A percentile compares a stretch with the other conserved stretches of the same genome.
phyloP scores from a whole-genome alignment of 2,797 vertebrate species.

The Gallinago stenura region DNA sequence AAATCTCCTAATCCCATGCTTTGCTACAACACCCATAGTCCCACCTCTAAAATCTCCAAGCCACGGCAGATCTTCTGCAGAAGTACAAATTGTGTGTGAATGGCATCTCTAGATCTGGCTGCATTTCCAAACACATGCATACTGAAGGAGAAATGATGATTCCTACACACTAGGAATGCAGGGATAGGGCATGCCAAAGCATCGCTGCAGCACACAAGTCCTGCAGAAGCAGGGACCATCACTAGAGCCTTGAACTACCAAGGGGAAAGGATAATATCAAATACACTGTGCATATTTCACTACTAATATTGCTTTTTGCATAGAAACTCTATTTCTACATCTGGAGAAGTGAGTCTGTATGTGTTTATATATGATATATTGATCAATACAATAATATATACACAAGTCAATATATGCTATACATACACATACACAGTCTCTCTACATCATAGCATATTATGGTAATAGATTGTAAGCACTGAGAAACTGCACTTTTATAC shows the following conservation, averaged over 20 bases:
- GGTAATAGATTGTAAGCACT: not conserved
- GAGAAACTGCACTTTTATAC: not conserved
- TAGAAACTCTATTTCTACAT: not conserved
- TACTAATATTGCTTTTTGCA: not conserved
- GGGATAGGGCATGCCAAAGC: not conserved
- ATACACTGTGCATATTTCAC: not conserved
- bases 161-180: rapidly evolving
- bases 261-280: not conserved
- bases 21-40: not conserved
- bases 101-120: not conserved
- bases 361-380: not conserved
- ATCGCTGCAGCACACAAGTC: not conserved
- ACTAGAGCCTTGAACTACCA: not conserved
- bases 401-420: rapidly evolving
- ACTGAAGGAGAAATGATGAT: not conserved
- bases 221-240: not conserved
- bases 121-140: not conserved
- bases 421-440: not conserved
- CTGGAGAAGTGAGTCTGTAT: not conserved
- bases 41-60: not conserved
- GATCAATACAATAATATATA: not conserved
- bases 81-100: not conserved
- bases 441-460: rapidly evolving
- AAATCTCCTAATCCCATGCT: not conserved
- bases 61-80: not conserved